Percentiles rank a stretch among this genome's conserved stretches.
phyloP scores from a whole-genome alignment of 1,140 invertebrate genomes.

The Heliothis subflexa region DNA sequence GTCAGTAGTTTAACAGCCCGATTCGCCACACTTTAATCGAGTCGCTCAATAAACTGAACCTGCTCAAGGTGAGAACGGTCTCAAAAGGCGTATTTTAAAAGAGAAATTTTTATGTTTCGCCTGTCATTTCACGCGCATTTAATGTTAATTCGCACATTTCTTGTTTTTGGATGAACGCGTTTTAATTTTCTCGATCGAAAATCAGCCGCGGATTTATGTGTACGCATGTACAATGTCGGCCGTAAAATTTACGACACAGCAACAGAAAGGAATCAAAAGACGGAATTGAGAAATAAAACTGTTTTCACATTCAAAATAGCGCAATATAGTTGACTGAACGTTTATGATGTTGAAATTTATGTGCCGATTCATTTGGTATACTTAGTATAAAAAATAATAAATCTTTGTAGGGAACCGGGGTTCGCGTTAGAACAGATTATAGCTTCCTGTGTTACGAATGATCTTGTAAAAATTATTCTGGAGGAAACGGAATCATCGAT shows the following conservation, averaged over 20 bases:
- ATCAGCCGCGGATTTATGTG: conserved; percentile 57
- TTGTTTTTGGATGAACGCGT: conserved; percentile 61
- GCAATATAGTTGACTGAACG: conserved; percentile 57
- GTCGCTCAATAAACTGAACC: conserved; percentile 70
- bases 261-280: conserved; percentile 53
- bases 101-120: conserved; percentile 75
- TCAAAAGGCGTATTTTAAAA: conserved; percentile 67
- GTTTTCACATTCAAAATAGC: conserved; percentile 61
- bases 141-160: conserved; percentile 76
- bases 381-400: conserved; percentile 59
- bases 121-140: conserved; percentile 80
- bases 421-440: conserved; percentile 47
- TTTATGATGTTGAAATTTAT: conserved; percentile 64
- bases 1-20: conserved; percentile 73
- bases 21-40: conserved; percentile 80
- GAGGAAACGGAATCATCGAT: conserved; percentile 40
- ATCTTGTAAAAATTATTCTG: conserved; percentile 43
- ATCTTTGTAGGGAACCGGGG: conserved; percentile 54
- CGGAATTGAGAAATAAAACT: conserved; percentile 65
- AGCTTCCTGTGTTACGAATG: conserved; percentile 48
- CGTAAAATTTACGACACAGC: conserved; percentile 59
- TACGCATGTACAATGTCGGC: conserved; percentile 54
- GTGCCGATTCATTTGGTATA: conserved; percentile 55
- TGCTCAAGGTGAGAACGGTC: conserved; percentile 70
- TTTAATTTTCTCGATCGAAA: conserved; percentile 65